Base-by-base conservation (phyloP, 1,140 invertebrate species). In the roundworm (Caenorhabditis elegans) region DNA sequence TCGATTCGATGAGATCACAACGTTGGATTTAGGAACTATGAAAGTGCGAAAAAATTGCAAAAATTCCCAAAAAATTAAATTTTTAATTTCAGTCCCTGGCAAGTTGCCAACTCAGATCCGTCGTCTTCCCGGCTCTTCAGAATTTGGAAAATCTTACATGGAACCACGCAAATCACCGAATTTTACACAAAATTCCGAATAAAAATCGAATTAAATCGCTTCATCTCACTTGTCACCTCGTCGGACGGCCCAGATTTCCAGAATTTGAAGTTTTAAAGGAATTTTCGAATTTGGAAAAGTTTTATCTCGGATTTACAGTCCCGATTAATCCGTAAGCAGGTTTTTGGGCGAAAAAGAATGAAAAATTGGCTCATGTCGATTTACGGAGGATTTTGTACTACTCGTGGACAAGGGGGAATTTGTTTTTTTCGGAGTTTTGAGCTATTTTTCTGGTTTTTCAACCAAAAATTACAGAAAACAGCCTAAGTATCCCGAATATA, bases 61-160 rank as follows among this genome's bases (percentile, higher is more conserved):
- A n/a, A n/a, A n/a, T n/a, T n/a, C n/a, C n/a, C n/a, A n/a, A n/a
- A n/a, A n/a, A n/a, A 17, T 70, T n/a, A 24, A 5, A 26, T 28
- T 13, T n/a, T 34, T 28, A 24, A 17, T 34, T 70, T 34, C 60
- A 70, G 60, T 17, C 77, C 0, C 34, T 78, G 1, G 36, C 47
- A 4, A 15, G 36, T 2, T 43, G 36, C 11, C n/a, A 39, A n/a
- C 78, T 79, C 1, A 53, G 78, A 2, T 24, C 19, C 17, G 1
- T 17, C 13, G 31, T 79, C 22, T 47, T 79, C 24, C 78, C 78
- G 10, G 5, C 10, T 0, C 78, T 79, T 28, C 22, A 22, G 6
- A 79, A 79, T 65, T 19, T 79, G 13, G 15, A 51, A 26, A 39
- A 79, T 60, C 34, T 79, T 53, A 39, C 55, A 1, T 79, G 78